phyloP scores from a whole-genome alignment of 1,140 invertebrate species.

The Coenobita brevimanus region DNA sequence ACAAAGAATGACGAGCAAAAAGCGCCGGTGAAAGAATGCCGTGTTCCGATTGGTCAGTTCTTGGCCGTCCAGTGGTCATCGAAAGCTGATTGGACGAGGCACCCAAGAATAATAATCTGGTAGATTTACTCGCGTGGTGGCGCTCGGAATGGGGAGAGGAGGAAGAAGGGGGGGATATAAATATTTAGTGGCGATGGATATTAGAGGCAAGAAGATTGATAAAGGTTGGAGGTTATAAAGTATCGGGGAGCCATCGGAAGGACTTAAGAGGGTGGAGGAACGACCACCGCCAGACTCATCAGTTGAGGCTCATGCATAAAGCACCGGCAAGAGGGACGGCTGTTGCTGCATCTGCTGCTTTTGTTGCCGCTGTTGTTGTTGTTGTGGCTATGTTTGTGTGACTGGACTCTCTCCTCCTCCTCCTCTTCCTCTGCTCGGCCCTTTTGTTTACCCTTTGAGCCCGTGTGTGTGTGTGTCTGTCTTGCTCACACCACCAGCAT shows the following conservation, averaged over 20 bases:
- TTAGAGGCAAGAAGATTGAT: conserved; percentile 65
- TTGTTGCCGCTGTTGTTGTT: neutral
- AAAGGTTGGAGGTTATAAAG: conserved; percentile 62
- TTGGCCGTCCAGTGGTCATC: conserved; percentile 63
- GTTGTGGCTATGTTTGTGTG: no score
- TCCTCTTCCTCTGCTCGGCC: neutral
- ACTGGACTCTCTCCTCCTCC: neutral
- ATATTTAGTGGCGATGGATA: conserved; percentile 66
- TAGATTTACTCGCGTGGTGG: conserved; percentile 65
- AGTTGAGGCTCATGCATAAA: conserved; percentile 61
- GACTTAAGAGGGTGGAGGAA: conserved; percentile 59
- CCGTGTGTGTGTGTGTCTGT: no score
- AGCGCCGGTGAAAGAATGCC: conserved; percentile 64
- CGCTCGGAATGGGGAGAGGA: conserved; percentile 48
- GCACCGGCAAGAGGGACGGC: neutral
- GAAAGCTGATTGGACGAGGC: conserved; percentile 63
- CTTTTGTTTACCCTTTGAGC: no score
- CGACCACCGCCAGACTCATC: conserved; percentile 51
- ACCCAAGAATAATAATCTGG: conserved; percentile 66
- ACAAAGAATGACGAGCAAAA: conserved; percentile 67
- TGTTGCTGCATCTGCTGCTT: neutral
- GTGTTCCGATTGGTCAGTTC: conserved; percentile 62
- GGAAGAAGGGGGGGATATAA: conserved; percentile 52
- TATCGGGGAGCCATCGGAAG: conserved; percentile 61
- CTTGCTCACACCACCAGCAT: no score